phyloP scores from a whole-genome alignment of 2,113 vertebrate species.

The Corythoichthys intestinalis region DNA sequence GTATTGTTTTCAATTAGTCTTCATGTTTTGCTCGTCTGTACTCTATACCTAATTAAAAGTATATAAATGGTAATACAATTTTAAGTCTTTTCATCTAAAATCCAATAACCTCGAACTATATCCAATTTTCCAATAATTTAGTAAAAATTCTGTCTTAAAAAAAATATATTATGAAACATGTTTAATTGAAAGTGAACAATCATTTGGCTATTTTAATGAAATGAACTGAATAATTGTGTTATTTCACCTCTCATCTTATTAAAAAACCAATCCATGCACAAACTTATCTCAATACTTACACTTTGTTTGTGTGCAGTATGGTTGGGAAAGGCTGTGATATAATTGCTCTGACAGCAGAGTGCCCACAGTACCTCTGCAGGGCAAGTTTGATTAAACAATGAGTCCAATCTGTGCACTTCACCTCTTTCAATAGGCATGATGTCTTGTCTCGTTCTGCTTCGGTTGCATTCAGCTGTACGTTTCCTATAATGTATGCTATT shows the following conservation, averaged over 20 bases:
- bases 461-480: background rate
- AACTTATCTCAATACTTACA: constrained; percentile 3
- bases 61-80: too few species aligned
- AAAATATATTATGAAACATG: too few species aligned
- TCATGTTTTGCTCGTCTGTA: too few species aligned
- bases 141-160: too few species aligned
- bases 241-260: constrained; percentile 3
- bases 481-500: background rate
- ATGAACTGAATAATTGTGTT: background rate
- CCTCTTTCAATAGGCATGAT: constrained; percentile 27
- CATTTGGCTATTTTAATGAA: background rate
- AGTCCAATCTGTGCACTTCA: constrained; percentile 34
- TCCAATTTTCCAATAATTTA: too few species aligned
- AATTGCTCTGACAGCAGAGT: constrained; percentile 57
- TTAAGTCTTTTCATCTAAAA: background rate
- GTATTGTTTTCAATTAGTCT: too few species aligned
- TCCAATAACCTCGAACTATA: too few species aligned
- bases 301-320: background rate
- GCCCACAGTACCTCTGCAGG: constrained; percentile 24
- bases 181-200: background rate
- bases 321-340: constrained; percentile 14
- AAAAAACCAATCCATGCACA: background rate
- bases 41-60: too few species aligned
- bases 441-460: constrained; percentile 30
- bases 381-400: constrained; percentile 28